phyloP scores from a whole-genome alignment of 30 jellyfish, hydroid and myxozoan genomes.

The Hydractinia symbiolongicarpus region DNA sequence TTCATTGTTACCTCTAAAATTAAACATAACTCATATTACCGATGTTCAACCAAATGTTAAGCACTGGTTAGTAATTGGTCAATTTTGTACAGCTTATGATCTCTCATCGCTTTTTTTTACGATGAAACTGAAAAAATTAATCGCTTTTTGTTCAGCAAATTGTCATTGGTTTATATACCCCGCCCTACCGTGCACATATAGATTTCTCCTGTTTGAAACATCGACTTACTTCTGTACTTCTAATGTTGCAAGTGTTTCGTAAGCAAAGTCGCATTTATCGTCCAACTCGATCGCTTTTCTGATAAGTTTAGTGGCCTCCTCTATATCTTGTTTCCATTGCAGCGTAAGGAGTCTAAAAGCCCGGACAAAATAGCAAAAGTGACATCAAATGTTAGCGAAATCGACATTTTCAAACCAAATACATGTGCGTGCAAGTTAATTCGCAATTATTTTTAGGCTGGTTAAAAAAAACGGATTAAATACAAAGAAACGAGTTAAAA shows the following conservation, averaged over 20 bases:
- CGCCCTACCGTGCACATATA: no score
- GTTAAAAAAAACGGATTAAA: no score
- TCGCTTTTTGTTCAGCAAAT: no score
- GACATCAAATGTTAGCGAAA: neutral
- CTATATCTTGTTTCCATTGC: conserved; percentile 88
- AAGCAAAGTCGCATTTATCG: conserved; percentile 93
- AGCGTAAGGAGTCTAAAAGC: conserved; percentile 54
- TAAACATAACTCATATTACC: no score
- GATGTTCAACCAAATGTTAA: no score
- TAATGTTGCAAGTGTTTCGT: conserved; percentile 88
- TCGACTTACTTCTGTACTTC: conserved; percentile 78
- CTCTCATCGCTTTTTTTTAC: no score
- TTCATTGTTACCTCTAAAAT: conserved; percentile 72
- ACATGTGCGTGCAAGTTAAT: no score
- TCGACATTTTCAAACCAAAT: neutral
- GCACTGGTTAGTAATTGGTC: neutral
- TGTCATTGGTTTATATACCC: no score
- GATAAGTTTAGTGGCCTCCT: conserved; percentile 54
- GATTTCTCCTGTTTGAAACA: neutral
- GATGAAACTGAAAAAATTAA: no score
- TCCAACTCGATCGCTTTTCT: conserved; percentile 63
- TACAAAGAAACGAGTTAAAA: no score
- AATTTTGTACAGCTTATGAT: neutral
- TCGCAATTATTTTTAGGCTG: no score
- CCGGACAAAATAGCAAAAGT: neutral